Percentiles rank a stretch among this genome's conserved stretches.
Conservation (phyloP, 1,140 invertebrate species). For the Drosophila pandora region DNA sequence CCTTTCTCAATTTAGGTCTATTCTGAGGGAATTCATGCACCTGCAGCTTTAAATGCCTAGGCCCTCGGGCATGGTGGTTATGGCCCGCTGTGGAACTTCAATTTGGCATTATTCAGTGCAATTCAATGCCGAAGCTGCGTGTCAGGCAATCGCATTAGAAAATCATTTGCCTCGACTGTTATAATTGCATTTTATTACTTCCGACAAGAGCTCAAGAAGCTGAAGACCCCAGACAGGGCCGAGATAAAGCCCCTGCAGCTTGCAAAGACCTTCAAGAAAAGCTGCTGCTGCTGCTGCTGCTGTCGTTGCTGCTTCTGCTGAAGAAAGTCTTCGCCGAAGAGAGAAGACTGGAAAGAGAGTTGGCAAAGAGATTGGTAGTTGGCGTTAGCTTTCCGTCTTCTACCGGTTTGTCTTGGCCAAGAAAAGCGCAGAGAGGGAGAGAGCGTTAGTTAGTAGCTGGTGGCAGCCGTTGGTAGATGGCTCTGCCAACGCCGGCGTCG, state of each 20-base stretch:
- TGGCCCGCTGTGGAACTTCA: slow-evolving; percentile 39
- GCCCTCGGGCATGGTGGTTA: slow-evolving; percentile 4
- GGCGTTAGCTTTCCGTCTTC: slow-evolving; percentile 65
- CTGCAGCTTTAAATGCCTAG: slow-evolving; percentile 20
- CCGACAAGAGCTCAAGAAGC: slow-evolving; percentile 34
- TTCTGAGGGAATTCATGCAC: slow-evolving; percentile 39
- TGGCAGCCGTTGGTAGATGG: slow-evolving; percentile 24
- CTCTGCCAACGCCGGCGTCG: slow-evolving; percentile 12
- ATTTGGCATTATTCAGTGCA: slow-evolving; percentile 46
- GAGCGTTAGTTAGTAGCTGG: slow-evolving; percentile 60
- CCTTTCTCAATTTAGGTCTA: neutral
- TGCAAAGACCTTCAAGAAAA: slow-evolving; percentile 49
- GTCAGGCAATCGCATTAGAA: slow-evolving; percentile 62
- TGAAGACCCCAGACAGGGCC: slow-evolving; percentile 10
- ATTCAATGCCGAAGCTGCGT: slow-evolving; percentile 48
- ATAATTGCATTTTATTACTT: slow-evolving; percentile 64
- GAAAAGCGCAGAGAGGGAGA: slow-evolving; percentile 15
- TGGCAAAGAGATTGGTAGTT: slow-evolving; percentile 10
- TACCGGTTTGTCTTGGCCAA: slow-evolving; percentile 67
- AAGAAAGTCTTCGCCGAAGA: slow-evolving; percentile 70
- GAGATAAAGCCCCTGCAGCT: slow-evolving; percentile 10
- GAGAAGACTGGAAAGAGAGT: slow-evolving; percentile 26
- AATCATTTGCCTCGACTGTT: slow-evolving; percentile 51
- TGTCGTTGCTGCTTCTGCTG: slow-evolving; percentile 13
- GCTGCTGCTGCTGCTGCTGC: slow-evolving; percentile 34